Base-by-base conservation (phyloP, 2,113 vertebrate species). In the Camelus bactrianus region DNA sequence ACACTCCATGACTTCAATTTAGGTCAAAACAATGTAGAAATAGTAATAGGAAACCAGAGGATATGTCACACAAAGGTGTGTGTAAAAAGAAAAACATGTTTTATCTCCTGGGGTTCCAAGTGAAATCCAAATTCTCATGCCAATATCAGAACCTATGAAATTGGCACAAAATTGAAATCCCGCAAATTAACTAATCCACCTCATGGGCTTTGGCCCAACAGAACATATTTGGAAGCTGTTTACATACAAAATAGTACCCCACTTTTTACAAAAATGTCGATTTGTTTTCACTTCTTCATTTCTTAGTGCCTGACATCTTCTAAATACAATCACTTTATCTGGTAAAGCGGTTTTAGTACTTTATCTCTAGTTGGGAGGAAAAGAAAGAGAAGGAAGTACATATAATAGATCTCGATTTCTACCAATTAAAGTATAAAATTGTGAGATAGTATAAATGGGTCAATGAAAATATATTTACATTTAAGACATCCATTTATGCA, bases 401-500 rank as follows among this genome's bases (percentile, higher is more conserved):
- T 65, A 60, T 19, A 92, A 72, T n/a, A 35, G 1, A 42, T 64
- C 46, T 93, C 84, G 48, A 69, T 58, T 72, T 32, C 24, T 81
- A n/a, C 2, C 6, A 86, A 75, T 60, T 67, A 13, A 70, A 67
- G 13, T 48, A 56, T 64, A 79, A 90, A 86, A 60, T 8, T 72
- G 1, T 38, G 85, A 75, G 14, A 20, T 50, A 12, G 4, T 50
- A 81, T 28, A 54, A 93, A 56, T 76, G 8, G 22, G 9, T 88
- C 24, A 85, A 89, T 70, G 17, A 84, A 89, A 92, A 73, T 24
- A 90, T n/a, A 42, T 35, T 72, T 85, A 85, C 11, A 54, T 79
- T 88, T 89, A 89, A 28, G 73, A 94, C 0, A 65, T 12, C 24
- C 5, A 38, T 85, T 58, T 72, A 14, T 62, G 5, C 20, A 72